Evolutionary conservation across 1,140 invertebrate genomes (phyloP), one percentile per base, ranked within the genome.

Genomic region (Zaprionus camerounensis): DNA sequence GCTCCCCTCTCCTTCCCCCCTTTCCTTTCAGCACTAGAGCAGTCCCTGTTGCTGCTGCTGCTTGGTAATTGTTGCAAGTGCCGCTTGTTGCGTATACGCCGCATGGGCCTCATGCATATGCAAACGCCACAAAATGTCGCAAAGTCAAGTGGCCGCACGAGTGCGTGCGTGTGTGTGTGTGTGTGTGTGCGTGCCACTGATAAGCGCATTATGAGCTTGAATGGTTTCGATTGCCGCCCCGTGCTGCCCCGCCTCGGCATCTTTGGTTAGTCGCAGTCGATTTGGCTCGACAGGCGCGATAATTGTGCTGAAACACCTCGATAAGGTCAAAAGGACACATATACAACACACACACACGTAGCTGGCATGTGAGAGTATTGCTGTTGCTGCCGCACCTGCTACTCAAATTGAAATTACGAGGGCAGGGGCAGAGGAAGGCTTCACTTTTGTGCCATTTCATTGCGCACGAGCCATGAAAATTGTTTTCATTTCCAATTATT

Each of bases 401-500:
- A 12, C 24, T 56, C 38, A 49, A 65, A 68, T 71, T 77, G 66
- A 67, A 73, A 67, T 80, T 61, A 70, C 17, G 15, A n/a, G 13
- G 15, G n/a, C 44, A 49, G 15, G 44, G 34, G 2, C 22, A 36
- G 24, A 9, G 17, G 13, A 28, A 12, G 17, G 22, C 9, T 31
- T 28, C 26, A 17, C 38, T 66, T 77, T 87, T 81, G 46, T 85
- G 81, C 86, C 76, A 59, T 76, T 66, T 90, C 85, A 90, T 81
- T 67, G 75, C 59, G 61, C 55, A 61, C n/a, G 63, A 62, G 66
- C 72, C 72, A 85, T 88, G 81, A 88, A 90, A 88, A 90, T 81
- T 88, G 84, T 84, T 90, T 90, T 84, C 81, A 88, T 84, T 84
- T 84, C 85, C 84, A 88, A 88, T 88, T 90, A 88, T 90, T 90